Conservation (phyloP, 2,113 vertebrate species). For the Campylorhamphus procurvoides region DNA sequence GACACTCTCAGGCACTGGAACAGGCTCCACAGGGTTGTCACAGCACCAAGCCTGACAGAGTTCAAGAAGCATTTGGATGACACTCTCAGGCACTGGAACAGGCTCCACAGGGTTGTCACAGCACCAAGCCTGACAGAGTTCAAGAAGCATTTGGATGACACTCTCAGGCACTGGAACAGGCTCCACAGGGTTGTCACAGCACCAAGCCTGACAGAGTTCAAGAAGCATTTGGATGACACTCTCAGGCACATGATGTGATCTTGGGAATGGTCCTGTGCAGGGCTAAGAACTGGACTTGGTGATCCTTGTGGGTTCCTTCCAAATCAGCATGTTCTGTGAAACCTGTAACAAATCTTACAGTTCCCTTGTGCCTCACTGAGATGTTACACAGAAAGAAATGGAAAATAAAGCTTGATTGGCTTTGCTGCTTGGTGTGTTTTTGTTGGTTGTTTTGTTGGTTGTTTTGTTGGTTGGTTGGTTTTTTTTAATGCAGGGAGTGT, state of each 20-base stretch:
- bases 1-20: neutral
- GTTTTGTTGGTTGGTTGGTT: no score
- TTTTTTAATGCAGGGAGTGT: fast-evolving
- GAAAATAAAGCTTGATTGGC: neutral
- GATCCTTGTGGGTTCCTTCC: neutral
- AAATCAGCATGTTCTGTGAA: neutral
- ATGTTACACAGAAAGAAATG: neutral
- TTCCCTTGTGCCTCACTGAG: neutral
- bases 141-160: neutral
- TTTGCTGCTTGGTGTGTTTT: neutral
- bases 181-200: neutral
- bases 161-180: no score
- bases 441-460: no score
- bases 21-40: neutral
- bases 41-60: neutral
- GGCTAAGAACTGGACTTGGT: neutral
- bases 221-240: neutral
- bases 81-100: neutral
- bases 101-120: neutral
- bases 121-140: neutral
- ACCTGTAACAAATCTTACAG: neutral
- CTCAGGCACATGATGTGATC: neutral
- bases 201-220: neutral
- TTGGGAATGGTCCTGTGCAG: neutral
- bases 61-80: neutral